A percentile compares a stretch with the other conserved stretches of the same genome.
phyloP scores from a whole-genome alignment of 2,797 vertebrate genomes.

The Choloepus didactylus region DNA sequence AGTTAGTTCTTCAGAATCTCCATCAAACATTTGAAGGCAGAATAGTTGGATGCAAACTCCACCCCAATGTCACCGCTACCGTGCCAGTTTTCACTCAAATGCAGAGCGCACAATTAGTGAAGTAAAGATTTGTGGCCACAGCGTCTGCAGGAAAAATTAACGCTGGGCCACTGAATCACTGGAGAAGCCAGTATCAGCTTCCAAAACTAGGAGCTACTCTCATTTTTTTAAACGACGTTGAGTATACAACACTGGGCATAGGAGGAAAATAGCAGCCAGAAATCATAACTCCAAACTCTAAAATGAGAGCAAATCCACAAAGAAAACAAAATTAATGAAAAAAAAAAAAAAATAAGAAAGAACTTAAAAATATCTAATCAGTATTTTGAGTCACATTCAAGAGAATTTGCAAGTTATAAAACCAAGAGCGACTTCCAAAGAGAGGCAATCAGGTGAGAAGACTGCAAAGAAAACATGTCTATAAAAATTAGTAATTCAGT shows the following conservation, averaged over 20 bases:
- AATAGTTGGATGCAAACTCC: neutral
- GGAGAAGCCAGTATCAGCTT: neutral
- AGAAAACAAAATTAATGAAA: neutral
- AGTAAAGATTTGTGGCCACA: neutral
- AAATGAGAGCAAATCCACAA: neutral
- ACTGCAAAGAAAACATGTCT: neutral
- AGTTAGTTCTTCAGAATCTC: neutral
- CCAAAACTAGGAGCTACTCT: neutral
- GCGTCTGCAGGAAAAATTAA: neutral
- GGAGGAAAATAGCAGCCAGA: neutral
- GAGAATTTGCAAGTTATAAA: neutral
- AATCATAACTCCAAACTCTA: neutral
- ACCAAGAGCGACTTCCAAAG: neutral
- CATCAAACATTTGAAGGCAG: neutral
- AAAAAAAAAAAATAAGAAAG: neutral
- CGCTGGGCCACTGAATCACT: neutral
- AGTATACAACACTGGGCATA: neutral
- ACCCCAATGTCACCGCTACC: accelerated
- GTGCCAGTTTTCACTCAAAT: neutral
- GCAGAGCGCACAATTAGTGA: neutral
- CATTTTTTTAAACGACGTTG: neutral
- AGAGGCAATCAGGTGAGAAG: neutral
- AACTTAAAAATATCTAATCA: neutral
- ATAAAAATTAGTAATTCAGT: neutral
- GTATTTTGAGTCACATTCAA: neutral